Percentiles rank a stretch among this genome's conserved stretches.
Evolutionary conservation across 2,888 invertebrate genomes (phyloP).

Genomic region (Archips crataeganus): DNA sequence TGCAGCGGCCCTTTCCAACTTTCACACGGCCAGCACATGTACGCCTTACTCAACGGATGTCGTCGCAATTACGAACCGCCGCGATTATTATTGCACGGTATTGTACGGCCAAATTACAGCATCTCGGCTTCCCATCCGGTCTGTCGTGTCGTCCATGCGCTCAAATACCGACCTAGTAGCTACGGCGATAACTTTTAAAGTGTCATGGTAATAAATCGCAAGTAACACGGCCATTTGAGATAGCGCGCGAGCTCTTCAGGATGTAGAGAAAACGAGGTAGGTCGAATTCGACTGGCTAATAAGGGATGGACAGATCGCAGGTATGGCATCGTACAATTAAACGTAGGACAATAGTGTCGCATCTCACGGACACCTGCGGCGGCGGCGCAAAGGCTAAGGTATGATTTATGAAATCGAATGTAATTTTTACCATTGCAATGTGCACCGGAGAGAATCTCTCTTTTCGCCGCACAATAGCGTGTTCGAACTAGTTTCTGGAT

Average conservation of each 20-base stretch:
- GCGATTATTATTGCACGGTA: conserved; percentile 82
- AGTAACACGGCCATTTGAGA: conserved; percentile 54
- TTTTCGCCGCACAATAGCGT: conserved; percentile 55
- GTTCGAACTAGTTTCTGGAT: conserved; percentile 60
- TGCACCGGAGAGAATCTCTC: conserved; percentile 70
- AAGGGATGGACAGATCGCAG: conserved; percentile 69
- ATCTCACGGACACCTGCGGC: conserved; percentile 72
- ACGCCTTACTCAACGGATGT: conserved; percentile 73
- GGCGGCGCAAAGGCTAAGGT: conserved; percentile 48
- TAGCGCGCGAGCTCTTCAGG: conserved; percentile 51
- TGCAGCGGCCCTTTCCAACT: conserved; percentile 71
- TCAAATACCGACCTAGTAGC: conserved; percentile 53
- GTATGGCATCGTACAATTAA: conserved; percentile 64
- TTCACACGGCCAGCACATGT: conserved; percentile 77
- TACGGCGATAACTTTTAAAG: conserved; percentile 47
- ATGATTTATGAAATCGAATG: conserved; percentile 72
- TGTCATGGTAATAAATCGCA: conserved; percentile 35
- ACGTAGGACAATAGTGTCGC: conserved; percentile 61
- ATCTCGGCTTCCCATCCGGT: conserved; percentile 83
- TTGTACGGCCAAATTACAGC: conserved; percentile 82
- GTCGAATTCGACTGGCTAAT: conserved; percentile 62
- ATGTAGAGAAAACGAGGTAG: conserved; percentile 55
- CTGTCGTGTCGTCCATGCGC: conserved; percentile 47
- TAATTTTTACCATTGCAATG: conserved; percentile 58
- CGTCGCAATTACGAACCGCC: conserved; percentile 78